Conservation (phyloP, 1,140 invertebrate species). For the Drosophila pruinosa region DNA sequence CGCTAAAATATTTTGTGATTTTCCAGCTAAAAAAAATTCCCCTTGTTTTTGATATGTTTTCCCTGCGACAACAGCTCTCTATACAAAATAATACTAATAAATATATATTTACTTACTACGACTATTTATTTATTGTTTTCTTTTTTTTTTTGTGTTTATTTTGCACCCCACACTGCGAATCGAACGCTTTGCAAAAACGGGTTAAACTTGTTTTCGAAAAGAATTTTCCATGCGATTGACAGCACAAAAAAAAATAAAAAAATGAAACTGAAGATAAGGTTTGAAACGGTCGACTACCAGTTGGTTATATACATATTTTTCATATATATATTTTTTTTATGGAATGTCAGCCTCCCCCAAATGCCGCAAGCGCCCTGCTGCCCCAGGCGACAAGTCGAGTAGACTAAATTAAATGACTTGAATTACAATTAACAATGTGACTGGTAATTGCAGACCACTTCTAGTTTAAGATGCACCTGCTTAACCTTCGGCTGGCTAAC, state of each 20-base stretch:
- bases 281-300: slow-evolving; percentile 30
- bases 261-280: slow-evolving; percentile 49
- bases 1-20: slow-evolving; percentile 48
- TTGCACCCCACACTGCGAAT: slow-evolving; percentile 2
- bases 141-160: not conserved
- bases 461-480: slow-evolving; percentile 32
- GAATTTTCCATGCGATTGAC: slow-evolving; percentile 67
- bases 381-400: slow-evolving; percentile 8
- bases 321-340: slow-evolving; percentile 14
- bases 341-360: slow-evolving; percentile 12
- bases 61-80: slow-evolving; percentile 34
- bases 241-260: not conserved
- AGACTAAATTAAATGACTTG: slow-evolving; percentile 36
- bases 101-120: slow-evolving; percentile 6
- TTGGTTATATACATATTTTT: slow-evolving; percentile 8
- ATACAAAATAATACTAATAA: not conserved
- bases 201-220: slow-evolving; percentile 74
- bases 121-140: not conserved
- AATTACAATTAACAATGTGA: slow-evolving; percentile 7
- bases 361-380: too few relatives aligned
- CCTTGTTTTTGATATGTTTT: slow-evolving; percentile 34
- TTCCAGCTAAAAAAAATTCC: slow-evolving; percentile 25
- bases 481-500: slow-evolving; percentile 22
- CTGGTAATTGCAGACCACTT: slow-evolving; percentile 9
- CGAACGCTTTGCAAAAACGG: slow-evolving; percentile 50